A percentile compares a stretch with the other conserved stretches of the same genome.
These are phyloP conservation scores for Cephus cinctus DNA, from an alignment of 1,140 invertebrate genomes.

Conservation along the genomic window DNA sequence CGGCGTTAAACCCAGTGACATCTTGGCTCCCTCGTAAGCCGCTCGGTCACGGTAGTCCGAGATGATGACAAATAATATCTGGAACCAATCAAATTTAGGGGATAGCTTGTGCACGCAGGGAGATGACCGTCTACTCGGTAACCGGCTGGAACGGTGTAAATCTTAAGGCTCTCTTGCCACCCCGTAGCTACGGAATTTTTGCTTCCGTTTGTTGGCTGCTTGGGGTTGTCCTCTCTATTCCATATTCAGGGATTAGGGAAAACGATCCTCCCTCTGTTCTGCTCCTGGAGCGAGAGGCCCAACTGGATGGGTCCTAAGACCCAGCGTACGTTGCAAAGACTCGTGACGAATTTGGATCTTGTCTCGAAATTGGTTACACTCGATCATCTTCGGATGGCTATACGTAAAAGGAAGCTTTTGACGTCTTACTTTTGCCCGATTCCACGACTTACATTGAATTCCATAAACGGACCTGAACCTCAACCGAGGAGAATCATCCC, in stretches of 20 bases:
- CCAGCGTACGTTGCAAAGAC: slow-evolving; percentile 8
- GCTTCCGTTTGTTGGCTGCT: slow-evolving; percentile 36
- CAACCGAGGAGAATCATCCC: slow-evolving; percentile 5
- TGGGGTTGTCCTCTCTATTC: no score
- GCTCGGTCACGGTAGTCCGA: slow-evolving; percentile 35
- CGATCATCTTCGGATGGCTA: neutral
- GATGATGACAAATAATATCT: slow-evolving; percentile 51
- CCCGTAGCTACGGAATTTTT: slow-evolving; percentile 18
- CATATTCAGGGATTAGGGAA: slow-evolving; percentile 22
- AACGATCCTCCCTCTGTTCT: slow-evolving; percentile 18
- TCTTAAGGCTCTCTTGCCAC: slow-evolving; percentile 29
- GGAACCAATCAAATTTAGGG: slow-evolving; percentile 44
- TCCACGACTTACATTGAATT: no score
- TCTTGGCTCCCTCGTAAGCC: slow-evolving; percentile 23
- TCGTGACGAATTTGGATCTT: slow-evolving; percentile 35
- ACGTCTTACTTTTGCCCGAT: slow-evolving; percentile 5
- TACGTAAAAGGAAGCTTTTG: slow-evolving; percentile 11
- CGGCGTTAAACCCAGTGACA: slow-evolving; percentile 18
- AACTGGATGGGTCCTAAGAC: neutral
- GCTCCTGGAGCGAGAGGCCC: no score
- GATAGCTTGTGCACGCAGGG: slow-evolving; percentile 12
- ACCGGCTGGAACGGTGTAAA: slow-evolving; percentile 43
- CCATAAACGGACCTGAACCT: neutral
- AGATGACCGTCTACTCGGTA: slow-evolving; percentile 17
- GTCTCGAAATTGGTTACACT: slow-evolving; percentile 13